A percentile compares a stretch with the other conserved stretches of the same genome.
These are phyloP conservation scores for Alsophila aescularia DNA, from an alignment of 2,888 invertebrate genomes.

Conservation along the genomic window DNA sequence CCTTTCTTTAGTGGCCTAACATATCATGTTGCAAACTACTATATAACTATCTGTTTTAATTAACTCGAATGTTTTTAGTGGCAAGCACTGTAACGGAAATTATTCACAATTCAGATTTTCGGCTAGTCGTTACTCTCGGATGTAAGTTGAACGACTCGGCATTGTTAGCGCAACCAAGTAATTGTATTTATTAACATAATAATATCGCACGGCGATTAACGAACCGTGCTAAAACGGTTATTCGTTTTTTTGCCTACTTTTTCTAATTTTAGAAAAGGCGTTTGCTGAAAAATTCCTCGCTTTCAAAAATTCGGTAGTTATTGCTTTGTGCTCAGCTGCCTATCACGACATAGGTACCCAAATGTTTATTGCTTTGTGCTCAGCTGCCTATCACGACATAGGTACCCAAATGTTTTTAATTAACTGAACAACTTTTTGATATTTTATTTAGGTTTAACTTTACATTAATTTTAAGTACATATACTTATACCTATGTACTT, in stretches of 20 bases:
- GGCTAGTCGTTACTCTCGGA: slow-evolving; percentile 35
- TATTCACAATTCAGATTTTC: slow-evolving; percentile 38
- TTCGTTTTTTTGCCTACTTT: slow-evolving; percentile 49
- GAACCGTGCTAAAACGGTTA: slow-evolving; percentile 67
- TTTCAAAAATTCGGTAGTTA: slow-evolving; percentile 16
- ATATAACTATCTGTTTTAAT: slow-evolving; percentile 5
- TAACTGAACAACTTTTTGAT: no score
- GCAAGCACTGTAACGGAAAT: slow-evolving; percentile 28
- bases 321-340: background rate
- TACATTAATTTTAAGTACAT: no score
- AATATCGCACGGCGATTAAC: slow-evolving; percentile 65
- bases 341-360: background rate
- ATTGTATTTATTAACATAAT: slow-evolving; percentile 81
- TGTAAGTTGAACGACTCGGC: slow-evolving; percentile 66
- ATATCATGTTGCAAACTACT: no score
- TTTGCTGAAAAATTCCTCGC: slow-evolving; percentile 32
- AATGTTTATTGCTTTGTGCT: background rate
- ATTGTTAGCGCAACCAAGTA: slow-evolving; percentile 61
- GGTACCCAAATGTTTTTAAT: no score
- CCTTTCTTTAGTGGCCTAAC: no score
- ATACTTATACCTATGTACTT: no score
- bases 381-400: background rate
- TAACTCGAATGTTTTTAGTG: slow-evolving; percentile 19
- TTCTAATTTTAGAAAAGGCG: slow-evolving; percentile 41
- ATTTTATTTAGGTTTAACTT: no score